Percentiles rank a stretch among this genome's conserved stretches.
These are phyloP conservation scores for Oostethus manadensis DNA, from an alignment of 2,113 vertebrate species.

Conservation along the genomic window DNA sequence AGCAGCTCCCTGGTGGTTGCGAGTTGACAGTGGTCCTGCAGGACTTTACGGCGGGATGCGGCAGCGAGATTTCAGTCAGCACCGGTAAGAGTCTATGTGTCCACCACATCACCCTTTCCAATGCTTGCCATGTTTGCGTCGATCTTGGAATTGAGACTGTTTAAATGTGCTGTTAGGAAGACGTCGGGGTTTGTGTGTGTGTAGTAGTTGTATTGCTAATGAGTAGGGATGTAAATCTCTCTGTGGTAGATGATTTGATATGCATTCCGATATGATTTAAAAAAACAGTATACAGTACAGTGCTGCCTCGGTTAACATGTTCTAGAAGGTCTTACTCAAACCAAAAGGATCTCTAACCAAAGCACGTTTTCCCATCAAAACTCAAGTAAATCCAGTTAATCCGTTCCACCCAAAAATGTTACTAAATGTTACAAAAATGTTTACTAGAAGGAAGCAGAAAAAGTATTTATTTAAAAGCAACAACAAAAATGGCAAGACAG, in stretches of 20 bases:
- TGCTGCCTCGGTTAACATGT: too few species aligned
- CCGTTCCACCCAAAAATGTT: too few species aligned
- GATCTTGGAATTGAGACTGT: background rate
- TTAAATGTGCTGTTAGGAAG: background rate
- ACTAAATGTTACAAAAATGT: too few species aligned
- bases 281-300: too few species aligned
- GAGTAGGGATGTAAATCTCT: too few species aligned
- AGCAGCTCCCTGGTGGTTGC: conserved; percentile 91
- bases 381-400: background rate
- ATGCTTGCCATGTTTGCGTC: too few species aligned
- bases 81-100: conserved; percentile 42
- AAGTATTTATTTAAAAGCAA: too few species aligned
- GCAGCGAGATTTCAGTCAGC: conserved; percentile 58
- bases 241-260: background rate
- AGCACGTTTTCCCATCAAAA: background rate
- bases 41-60: conserved; percentile 85
- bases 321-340: too few species aligned
- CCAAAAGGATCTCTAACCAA: too few species aligned
- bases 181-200: background rate
- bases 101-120: background rate
- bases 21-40: conserved; percentile 94
- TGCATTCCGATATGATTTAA: too few species aligned
- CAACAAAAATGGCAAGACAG: too few species aligned
- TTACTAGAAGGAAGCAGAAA: too few species aligned
- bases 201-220: background rate